Conservation (phyloP, 2,888 invertebrate genomes). For the Argyresthia goedartella region DNA sequence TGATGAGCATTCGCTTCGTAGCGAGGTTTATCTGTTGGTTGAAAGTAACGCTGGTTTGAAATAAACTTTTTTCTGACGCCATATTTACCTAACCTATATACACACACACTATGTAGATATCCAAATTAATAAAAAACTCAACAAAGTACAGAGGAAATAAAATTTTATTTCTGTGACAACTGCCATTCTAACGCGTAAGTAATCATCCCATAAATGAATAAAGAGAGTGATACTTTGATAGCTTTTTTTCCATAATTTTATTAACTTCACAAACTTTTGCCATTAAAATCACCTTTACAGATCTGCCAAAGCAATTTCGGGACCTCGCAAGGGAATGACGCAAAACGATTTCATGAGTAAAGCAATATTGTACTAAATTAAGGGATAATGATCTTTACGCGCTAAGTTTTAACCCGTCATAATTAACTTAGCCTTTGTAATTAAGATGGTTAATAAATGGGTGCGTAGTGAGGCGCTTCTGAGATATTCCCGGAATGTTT, state of each 20-base stretch:
- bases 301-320: conserved; percentile 36
- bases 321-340: conserved; percentile 40
- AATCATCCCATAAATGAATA: neutral
- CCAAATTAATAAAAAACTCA: too few species aligned
- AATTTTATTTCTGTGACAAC: too few species aligned
- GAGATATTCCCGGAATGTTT: conserved; percentile 63
- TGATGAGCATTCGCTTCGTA: neutral
- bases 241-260: neutral
- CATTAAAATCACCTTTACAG: conserved; percentile 21
- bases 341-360: conserved; percentile 45
- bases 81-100: too few species aligned
- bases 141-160: too few species aligned
- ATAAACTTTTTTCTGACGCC: neutral
- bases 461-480: conserved; percentile 57
- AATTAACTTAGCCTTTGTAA: conserved; percentile 66
- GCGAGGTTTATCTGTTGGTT: neutral
- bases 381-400: conserved; percentile 55
- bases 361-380: conserved; percentile 47
- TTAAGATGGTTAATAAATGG: conserved; percentile 68
- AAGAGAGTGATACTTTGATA: neutral
- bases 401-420: conserved; percentile 56
- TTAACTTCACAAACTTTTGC: neutral
- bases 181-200: too few species aligned
- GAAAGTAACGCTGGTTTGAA: neutral
- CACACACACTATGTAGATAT: too few species aligned